phyloP scores from a whole-genome alignment of 2,113 vertebrate genomes.

The Pao palembangensis region DNA sequence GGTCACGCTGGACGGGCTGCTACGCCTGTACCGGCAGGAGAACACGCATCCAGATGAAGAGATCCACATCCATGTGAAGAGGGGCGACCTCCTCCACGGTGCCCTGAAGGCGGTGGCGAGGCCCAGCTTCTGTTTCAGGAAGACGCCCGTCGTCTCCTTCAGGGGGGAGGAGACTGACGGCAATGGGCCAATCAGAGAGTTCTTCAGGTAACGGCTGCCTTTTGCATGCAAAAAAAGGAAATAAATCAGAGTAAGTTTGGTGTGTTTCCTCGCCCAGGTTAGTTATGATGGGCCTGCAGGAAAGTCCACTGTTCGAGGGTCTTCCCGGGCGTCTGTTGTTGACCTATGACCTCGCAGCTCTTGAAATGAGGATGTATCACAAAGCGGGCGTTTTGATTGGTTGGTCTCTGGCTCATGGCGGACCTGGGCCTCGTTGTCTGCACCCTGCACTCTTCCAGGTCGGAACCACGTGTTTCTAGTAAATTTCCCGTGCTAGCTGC shows the following conservation, averaged over 20 bases:
- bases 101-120: slow-evolving; percentile 37
- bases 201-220: slow-evolving; percentile 63
- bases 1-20: slow-evolving; percentile 28
- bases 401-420: slow-evolving; percentile 66
- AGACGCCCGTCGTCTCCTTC: slow-evolving; percentile 49
- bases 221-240: not conserved
- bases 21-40: slow-evolving; percentile 26
- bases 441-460: slow-evolving; percentile 66
- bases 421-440: slow-evolving; percentile 60
- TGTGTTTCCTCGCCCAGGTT: slow-evolving; percentile 37
- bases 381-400: slow-evolving; percentile 65
- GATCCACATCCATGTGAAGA: slow-evolving; percentile 25
- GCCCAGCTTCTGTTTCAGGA: slow-evolving; percentile 55
- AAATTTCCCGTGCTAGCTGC: too few relatives aligned
- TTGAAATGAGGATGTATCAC: slow-evolving; percentile 57
- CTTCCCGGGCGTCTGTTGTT: slow-evolving; percentile 54
- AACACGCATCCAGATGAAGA: not conserved
- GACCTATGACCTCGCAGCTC: slow-evolving; percentile 57
- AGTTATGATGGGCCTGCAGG: slow-evolving; percentile 57
- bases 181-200: slow-evolving; percentile 49
- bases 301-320: slow-evolving; percentile 64
- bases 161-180: slow-evolving; percentile 36
- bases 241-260: not conserved
- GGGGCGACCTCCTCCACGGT: slow-evolving; percentile 29
- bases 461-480: not conserved